These are phyloP conservation scores for Thunnus maccoyii DNA, from an alignment of 2,113 vertebrate species.

Conservation along the genomic window DNA sequence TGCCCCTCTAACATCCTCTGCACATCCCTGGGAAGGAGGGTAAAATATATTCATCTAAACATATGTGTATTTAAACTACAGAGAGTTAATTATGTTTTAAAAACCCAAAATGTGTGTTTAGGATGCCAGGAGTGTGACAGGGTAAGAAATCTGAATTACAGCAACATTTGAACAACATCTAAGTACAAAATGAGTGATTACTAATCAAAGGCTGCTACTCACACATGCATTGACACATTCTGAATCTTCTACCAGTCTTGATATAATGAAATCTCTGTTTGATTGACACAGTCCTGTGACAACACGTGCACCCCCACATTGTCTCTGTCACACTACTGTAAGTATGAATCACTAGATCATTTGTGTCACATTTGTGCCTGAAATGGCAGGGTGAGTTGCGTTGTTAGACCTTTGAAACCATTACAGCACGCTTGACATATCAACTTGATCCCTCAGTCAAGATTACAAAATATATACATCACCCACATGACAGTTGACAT, in stretches of 20 bases:
- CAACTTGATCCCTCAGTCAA: slow-evolving; percentile 72
- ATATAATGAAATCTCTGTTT: slow-evolving; percentile 8
- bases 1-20: no score
- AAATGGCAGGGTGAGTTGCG: slow-evolving; percentile 59
- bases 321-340: slow-evolving; percentile 45
- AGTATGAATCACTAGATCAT: slow-evolving; percentile 63
- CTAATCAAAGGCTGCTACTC: not conserved
- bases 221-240: not conserved
- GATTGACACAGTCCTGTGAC: slow-evolving; percentile 30
- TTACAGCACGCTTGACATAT: slow-evolving; percentile 65
- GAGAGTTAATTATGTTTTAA: slow-evolving; percentile 23
- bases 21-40: slow-evolving; percentile 9
- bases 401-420: slow-evolving; percentile 67
- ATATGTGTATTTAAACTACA: slow-evolving; percentile 43
- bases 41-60: slow-evolving; percentile 39
- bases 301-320: not conserved
- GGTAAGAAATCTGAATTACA: not conserved
- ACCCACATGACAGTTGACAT: slow-evolving; percentile 62
- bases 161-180: not conserved
- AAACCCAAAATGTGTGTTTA: not conserved
- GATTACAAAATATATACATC: slow-evolving; percentile 69
- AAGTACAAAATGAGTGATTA: not conserved
- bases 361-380: slow-evolving; percentile 68
- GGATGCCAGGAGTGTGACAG: not conserved
- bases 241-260: slow-evolving; percentile 8